phyloP scores from a whole-genome alignment of 2,797 vertebrate genomes.

The Myotis vivesi region DNA sequence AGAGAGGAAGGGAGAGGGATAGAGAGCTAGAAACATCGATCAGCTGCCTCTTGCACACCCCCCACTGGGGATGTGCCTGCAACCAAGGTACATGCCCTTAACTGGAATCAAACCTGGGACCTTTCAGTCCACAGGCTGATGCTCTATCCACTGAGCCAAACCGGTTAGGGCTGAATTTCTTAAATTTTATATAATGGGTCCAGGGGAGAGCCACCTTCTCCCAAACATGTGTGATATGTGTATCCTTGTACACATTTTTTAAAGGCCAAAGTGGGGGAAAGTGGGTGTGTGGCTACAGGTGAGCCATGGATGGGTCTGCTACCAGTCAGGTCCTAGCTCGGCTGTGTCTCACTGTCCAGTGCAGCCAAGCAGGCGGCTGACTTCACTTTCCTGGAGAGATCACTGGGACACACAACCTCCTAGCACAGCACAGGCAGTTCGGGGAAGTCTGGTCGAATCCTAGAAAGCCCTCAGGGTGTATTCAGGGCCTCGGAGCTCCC shows the following conservation, averaged over 20 bases:
- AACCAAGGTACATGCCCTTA: no score
- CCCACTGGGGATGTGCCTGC: no score
- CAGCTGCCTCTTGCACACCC: no score
- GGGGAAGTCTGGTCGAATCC: not conserved
- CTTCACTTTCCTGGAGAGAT: not conserved
- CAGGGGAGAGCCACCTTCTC: no score
- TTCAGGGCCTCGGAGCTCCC: not conserved
- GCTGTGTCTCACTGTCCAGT: not conserved
- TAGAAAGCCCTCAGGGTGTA: not conserved
- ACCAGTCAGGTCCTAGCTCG: not conserved
- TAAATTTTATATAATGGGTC: not conserved
- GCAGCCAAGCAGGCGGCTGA: not conserved
- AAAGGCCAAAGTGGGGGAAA: not conserved
- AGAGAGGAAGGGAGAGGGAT: no score
- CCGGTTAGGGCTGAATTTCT: not conserved
- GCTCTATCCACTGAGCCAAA: no score
- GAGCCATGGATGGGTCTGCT: not conserved
- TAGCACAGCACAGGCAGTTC: not conserved
- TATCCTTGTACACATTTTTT: not conserved
- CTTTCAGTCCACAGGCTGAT: no score
- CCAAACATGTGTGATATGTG: no score
- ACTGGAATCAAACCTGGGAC: no score
- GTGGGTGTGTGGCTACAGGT: not conserved
- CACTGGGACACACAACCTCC: not conserved
- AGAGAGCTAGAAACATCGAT: no score